Evolutionary conservation across 1,140 invertebrate genomes (phyloP), one percentile per base, ranked within the genome.

Genomic region (Dreissena rostriformis): DNA sequence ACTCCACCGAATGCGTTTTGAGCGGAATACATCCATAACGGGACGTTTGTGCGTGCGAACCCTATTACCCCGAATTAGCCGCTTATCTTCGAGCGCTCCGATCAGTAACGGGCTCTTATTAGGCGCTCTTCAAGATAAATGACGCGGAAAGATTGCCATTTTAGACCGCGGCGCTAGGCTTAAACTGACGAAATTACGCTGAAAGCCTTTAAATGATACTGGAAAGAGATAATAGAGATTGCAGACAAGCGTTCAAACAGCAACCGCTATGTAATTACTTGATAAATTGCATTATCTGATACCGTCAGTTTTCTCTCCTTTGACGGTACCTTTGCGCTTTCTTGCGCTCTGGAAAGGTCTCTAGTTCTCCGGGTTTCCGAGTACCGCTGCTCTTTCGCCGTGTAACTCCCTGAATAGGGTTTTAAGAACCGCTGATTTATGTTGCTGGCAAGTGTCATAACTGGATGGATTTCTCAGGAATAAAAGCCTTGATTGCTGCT

Each of bases 171-270:
- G 71, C 63, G 53, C 68, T 67, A 65, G 75, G 80, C 72, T 72
- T 74, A 53, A n/a, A 11, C 73, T 57, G 72, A 63, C 72, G 75
- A 53, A 82, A 82, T 82, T 75, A 82, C 80, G 71, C 49, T 75
- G 80, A 82, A 82, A 82, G 80, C 80, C 72, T 52, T 53, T 82
- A 75, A 82, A 82, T 73, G 80, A 82, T 82, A 82, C 80, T 82
- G 65, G 49, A 82, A 82, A 55, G 61, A 82, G 80, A 74, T 82
- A 82, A 82, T 82, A 65, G 63, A 63, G 72, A 75, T 73, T 73
- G 80, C 61, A 51, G 39, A 61, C 61, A 24, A 57, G 52, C 80
- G 80, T 74, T 82, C 80, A 82, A 82, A 82, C 80, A 82, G 75
- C 17, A 82, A 82, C 80, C 72, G 63, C 80, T 57, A 82, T 82